Base-by-base conservation (phyloP, 2,888 invertebrate genomes). In the Hetaerina titia region DNA sequence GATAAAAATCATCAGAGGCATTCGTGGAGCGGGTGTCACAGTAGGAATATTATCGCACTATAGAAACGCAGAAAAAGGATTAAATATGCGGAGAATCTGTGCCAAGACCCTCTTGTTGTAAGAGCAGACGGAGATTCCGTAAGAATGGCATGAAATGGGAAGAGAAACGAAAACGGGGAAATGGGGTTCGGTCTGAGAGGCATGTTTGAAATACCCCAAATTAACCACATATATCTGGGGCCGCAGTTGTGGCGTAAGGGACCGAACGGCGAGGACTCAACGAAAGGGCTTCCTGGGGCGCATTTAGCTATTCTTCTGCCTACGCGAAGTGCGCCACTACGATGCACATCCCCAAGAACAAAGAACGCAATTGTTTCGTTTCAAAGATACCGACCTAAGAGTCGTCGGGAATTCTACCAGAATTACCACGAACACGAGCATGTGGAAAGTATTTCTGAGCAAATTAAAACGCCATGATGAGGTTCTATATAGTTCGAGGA, bases 191-290 rank as follows among this genome's bases (percentile, higher is more conserved):
- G 81, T 81, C 81, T 81, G 81, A 81, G 81, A 22, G 81, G 31
- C 81, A 81, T 31, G 81, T 81, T 81, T 81, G 81, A 81, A 81
- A 81, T 25, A 81, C 81, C 81, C 13, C 81, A 81, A 81, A 81
- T 81, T 81, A 81, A 25, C 13, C 81, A 31, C 81, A 81, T 81
- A 81, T 31, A 81, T 81, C 81, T 31, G 81, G 25, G 25, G 81
- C 25, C n/a, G 8, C 81, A 13, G 31, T 11, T 31, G 81, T 81
- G 81, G 31, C 81, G 81, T 19, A 8, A 11, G 8, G 81, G 81
- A 81, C 11, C 2, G 7, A 74, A 15, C 11, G 22, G 31, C 69
- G 22, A 2, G 25, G 81, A 31, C 11, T 31, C 2, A 19, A 81
- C 81, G 15, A 25, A 31, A 22, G 25, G n/a, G 74, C 22, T 9